Evolutionary conservation across 1,140 invertebrate species (phyloP).

Genomic region (Psix sp.): DNA sequence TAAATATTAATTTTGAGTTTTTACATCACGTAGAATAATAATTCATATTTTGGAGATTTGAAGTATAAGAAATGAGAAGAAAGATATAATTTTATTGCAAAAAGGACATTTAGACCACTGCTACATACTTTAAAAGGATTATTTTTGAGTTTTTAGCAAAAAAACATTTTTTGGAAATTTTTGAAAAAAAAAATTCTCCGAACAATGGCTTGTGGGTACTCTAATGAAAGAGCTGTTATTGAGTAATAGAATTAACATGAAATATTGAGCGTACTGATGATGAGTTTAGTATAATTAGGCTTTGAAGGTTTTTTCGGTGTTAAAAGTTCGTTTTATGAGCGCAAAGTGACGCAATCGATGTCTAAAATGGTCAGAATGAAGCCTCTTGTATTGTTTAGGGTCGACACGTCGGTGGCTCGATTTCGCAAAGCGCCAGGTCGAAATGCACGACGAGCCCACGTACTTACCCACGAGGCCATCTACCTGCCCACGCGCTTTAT

Average conservation of each 20-base stretch:
- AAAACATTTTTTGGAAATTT: too few species aligned
- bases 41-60: too few species aligned
- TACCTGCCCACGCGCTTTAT: conserved; percentile 44
- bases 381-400: conserved; percentile 47
- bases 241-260: too few species aligned
- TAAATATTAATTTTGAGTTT: too few species aligned
- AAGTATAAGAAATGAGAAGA: too few species aligned
- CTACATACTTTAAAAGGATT: too few species aligned
- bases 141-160: too few species aligned
- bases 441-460: conserved; percentile 45
- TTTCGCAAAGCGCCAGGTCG: conserved; percentile 48
- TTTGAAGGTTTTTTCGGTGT: conserved; percentile 16
- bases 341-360: conserved; percentile 14
- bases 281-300: too few species aligned
- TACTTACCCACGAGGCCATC: conserved; percentile 45
- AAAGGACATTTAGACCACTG: too few species aligned
- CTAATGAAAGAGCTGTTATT: conserved; percentile 18
- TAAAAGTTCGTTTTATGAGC: conserved; percentile 3
- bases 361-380: conserved; percentile 51
- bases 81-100: too few species aligned
- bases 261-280: not conserved
- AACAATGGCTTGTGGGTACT: conserved; percentile 24
- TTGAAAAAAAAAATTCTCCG: too few species aligned
- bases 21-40: too few species aligned
- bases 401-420: conserved; percentile 36